phyloP scores from a whole-genome alignment of 2,113 vertebrate genomes.

The Eira barbara region DNA sequence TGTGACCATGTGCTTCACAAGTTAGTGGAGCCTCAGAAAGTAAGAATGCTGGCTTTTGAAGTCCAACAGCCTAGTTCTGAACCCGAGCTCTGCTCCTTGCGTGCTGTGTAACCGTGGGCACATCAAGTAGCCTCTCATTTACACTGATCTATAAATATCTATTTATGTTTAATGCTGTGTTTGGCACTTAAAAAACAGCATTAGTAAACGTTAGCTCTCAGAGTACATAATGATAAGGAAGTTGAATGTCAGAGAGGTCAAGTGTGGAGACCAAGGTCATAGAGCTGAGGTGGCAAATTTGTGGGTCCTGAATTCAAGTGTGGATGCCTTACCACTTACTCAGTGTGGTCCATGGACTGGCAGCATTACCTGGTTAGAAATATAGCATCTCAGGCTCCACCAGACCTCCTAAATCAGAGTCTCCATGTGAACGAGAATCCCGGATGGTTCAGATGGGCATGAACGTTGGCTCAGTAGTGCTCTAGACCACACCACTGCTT shows the following conservation, averaged over 20 bases:
- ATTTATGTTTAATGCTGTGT: background rate
- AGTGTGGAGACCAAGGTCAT: background rate
- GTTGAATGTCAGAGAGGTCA: background rate
- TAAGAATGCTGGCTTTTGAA: background rate
- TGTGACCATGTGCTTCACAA: background rate
- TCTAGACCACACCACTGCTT: background rate
- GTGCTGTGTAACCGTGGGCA: background rate
- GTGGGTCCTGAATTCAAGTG: background rate
- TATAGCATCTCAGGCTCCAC: background rate
- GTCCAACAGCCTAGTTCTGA: background rate
- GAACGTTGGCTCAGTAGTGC: background rate
- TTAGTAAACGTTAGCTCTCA: background rate
- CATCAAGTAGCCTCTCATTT: background rate
- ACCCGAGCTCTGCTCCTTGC: background rate
- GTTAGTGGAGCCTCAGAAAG: background rate
- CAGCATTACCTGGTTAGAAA: background rate
- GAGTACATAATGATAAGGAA: background rate
- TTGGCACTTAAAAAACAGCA: conserved; percentile 12
- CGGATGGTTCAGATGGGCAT: background rate
- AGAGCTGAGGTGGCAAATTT: background rate
- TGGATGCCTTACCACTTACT: background rate
- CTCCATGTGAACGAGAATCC: background rate
- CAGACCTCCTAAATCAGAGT: background rate
- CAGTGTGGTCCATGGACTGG: background rate
- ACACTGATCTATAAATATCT: background rate